Percentiles rank a stretch among this genome's conserved stretches.
These are phyloP conservation scores for Pterostichus madidus DNA, from an alignment of 2,888 invertebrate species.

Conservation along the genomic window DNA sequence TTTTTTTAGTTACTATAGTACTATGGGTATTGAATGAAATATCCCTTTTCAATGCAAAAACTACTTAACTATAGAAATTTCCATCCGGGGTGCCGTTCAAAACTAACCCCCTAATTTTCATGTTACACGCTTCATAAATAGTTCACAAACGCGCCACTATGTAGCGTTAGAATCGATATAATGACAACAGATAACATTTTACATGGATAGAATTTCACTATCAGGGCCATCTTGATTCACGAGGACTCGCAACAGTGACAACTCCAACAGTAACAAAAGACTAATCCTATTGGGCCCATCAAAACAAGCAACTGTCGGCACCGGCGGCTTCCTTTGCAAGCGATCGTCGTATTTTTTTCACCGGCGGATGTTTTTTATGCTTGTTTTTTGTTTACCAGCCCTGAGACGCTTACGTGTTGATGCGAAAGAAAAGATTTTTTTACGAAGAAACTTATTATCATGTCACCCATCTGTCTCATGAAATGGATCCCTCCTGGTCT, in stretches of 20 bases:
- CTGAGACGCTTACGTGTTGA: slow-evolving; percentile 61
- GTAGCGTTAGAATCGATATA: slow-evolving; percentile 68
- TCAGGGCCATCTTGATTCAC: slow-evolving; percentile 50
- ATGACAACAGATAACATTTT: slow-evolving; percentile 70
- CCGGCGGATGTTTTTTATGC: slow-evolving; percentile 59
- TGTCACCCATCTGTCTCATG: slow-evolving; percentile 64
- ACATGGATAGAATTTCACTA: slow-evolving; percentile 69
- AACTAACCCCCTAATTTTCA: slow-evolving; percentile 70
- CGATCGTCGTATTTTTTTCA: slow-evolving; percentile 56
- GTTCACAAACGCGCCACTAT: slow-evolving; percentile 69
- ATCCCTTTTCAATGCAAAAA: slow-evolving; percentile 36
- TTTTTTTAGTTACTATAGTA: background rate
- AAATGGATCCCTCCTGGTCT: slow-evolving; percentile 55
- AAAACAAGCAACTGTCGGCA: slow-evolving; percentile 65
- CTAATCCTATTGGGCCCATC: slow-evolving; percentile 67
- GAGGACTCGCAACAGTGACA: slow-evolving; percentile 52
- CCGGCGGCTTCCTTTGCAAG: slow-evolving; percentile 63
- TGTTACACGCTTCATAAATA: slow-evolving; percentile 72
- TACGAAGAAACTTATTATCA: slow-evolving; percentile 61
- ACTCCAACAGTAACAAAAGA: slow-evolving; percentile 61
- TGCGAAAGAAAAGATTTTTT: slow-evolving; percentile 60
- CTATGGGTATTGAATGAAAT: background rate
- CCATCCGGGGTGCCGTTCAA: slow-evolving; percentile 33
- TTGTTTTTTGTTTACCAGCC: slow-evolving; percentile 50
- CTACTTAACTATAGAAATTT: slow-evolving; percentile 36